These are phyloP conservation scores for Endotricha flammealis DNA, from an alignment of 2,888 invertebrate species.

Conservation along the genomic window DNA sequence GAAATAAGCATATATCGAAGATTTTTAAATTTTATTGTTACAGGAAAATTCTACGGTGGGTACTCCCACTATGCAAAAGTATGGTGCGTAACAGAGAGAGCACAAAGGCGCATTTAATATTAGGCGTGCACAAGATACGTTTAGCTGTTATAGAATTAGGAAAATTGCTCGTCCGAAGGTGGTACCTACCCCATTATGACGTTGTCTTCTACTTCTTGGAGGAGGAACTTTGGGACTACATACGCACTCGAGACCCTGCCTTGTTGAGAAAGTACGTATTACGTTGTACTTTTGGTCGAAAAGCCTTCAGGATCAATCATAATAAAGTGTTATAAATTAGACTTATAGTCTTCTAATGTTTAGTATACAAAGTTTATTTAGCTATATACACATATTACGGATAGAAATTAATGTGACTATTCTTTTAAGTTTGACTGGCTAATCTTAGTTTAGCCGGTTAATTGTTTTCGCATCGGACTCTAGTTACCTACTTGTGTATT, in stretches of 20 bases:
- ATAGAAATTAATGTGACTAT: too few species aligned
- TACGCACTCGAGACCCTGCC: constrained; percentile 71
- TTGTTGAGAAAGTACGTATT: constrained; percentile 79
- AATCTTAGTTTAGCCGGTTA: too few species aligned
- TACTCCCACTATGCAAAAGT: constrained; percentile 79
- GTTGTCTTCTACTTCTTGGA: constrained; percentile 83
- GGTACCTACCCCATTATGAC: constrained; percentile 80
- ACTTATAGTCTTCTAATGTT: too few species aligned
- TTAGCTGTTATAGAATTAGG: constrained; percentile 78
- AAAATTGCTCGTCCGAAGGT: constrained; percentile 76
- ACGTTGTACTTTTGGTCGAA: too few species aligned
- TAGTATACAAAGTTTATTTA: too few species aligned
- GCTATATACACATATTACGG: too few species aligned
- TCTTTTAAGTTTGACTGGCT: too few species aligned
- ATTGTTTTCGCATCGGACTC: too few species aligned
- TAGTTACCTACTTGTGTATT: too few species aligned
- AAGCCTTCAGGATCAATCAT: too few species aligned
- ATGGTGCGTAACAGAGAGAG: constrained; percentile 81
- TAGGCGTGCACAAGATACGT: constrained; percentile 78
- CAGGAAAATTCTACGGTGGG: constrained; percentile 77
- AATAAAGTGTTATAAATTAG: too few species aligned
- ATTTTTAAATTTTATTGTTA: constrained; percentile 14
- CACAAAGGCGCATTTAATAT: constrained; percentile 80
- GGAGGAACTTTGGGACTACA: constrained; percentile 79
- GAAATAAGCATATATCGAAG: too few species aligned